These are phyloP conservation scores for Marmota flaviventris DNA, from an alignment of 2,113 vertebrate genomes.

Conservation along the genomic window DNA sequence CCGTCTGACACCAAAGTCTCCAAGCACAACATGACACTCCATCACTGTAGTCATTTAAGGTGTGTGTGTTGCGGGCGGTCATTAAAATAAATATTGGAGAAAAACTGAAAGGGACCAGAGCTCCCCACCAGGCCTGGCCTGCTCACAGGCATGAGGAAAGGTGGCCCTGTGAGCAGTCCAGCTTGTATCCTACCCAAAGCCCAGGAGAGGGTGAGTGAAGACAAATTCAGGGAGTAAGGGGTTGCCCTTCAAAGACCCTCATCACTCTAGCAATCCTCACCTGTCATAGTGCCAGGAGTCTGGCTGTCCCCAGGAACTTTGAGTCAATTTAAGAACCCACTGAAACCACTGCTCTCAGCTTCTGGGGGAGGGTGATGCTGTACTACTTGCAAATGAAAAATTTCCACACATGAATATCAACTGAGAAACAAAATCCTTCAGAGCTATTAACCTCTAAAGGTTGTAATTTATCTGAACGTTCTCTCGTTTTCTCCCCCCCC, in stretches of 20 bases:
- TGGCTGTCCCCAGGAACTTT: neutral
- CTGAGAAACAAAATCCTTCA: constrained; percentile 63
- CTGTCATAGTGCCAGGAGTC: neutral
- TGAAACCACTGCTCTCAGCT: neutral
- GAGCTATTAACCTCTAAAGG: constrained; percentile 54
- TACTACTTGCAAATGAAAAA: constrained; percentile 36
- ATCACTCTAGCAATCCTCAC: neutral
- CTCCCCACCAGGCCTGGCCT: too few relatives aligned
- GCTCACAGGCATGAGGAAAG: neutral
- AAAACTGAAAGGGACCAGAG: neutral
- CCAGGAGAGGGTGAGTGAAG: neutral
- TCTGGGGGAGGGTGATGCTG: neutral
- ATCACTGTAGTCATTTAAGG: neutral
- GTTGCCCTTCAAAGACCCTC: neutral
- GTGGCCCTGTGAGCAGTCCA: too few relatives aligned
- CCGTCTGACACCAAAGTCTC: neutral
- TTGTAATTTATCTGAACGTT: constrained; percentile 64
- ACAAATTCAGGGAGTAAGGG: neutral
- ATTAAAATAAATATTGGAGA: neutral
- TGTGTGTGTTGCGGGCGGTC: neutral
- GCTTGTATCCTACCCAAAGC: neutral
- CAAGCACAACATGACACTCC: neutral
- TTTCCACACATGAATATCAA: constrained; percentile 68
- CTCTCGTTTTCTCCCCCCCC: neutral
- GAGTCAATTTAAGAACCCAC: neutral